Base-by-base conservation (phyloP, 1,140 invertebrate genomes). In the Drosophila rhopaloa region DNA sequence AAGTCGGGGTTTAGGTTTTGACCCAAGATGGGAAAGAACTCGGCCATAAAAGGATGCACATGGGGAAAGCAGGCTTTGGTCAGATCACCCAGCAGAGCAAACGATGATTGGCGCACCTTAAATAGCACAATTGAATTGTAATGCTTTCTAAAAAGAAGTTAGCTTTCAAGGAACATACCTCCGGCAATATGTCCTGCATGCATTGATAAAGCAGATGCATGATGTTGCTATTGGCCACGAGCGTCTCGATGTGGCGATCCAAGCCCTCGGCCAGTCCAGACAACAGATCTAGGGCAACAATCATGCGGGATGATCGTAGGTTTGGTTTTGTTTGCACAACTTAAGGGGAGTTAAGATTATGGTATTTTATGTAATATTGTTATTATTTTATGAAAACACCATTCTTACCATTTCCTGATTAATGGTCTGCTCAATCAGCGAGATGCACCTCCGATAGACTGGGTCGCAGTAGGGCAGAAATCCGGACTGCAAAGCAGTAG, bases 31-130 rank as follows among this genome's bases (percentile, higher is more conserved):
- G 97, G 97, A 94, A 99, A 95, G 92, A 99, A 98, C 75, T 99
- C 97, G 58, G 95, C 95, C 94, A 99, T 98, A 93, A 96, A 98
- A 0, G 98, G 98, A 85, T 96, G 95, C 16, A 99, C 98, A 93
- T 99, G 98, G 93, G 98, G 97, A 93, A 99, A 99, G 93, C 98
- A 99, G 38, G 98, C 98, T 94, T 99, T 99, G 27, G 98, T 99
- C 55, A 99, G 93, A 93, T 99, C 99, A 32, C 99, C 99, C 24
- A 99, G 93, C 58, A 99, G 93, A 11, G 99, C 99, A 94, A 99
- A 99, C 44, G 98, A 99, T 59, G 98, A 99, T 92, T 99, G 99
- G 68, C 98, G 95, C 1, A 94, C 94, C 94, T 94, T 59, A 6
- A 50, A 47, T 13, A 13, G 10, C n/a, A 4, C 7, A 56, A 47